Conservation (phyloP, 2,888 invertebrate genomes). For the Phoronis australis region DNA sequence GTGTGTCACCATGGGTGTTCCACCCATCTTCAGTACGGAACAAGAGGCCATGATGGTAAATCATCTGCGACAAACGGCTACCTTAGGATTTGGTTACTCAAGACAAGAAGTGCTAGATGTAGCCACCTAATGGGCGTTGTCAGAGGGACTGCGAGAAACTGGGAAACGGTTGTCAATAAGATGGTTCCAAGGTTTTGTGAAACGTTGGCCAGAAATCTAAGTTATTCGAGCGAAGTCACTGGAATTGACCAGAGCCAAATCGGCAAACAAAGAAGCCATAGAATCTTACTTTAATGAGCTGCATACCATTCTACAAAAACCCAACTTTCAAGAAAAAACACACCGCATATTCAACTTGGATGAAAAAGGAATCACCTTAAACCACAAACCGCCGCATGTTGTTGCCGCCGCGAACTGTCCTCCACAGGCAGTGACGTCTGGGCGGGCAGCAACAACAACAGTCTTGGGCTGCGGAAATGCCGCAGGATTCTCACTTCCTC, state of each 20-base stretch:
- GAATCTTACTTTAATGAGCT: slow-evolving; percentile 13
- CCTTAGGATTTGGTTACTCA: slow-evolving; percentile 9
- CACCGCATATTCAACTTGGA: slow-evolving; percentile 16
- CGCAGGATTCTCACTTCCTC: slow-evolving; percentile 18
- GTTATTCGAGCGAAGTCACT: slow-evolving; percentile 9
- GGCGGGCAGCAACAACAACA: background rate
- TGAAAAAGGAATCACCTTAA: slow-evolving; percentile 14
- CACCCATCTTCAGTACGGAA: slow-evolving; percentile 4
- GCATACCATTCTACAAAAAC: slow-evolving; percentile 7
- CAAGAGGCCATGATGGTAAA: slow-evolving; percentile 8
- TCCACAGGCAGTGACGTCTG: background rate
- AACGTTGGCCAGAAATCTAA: slow-evolving; percentile 16
- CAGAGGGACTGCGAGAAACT: slow-evolving; percentile 6
- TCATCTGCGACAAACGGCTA: slow-evolving; percentile 6
- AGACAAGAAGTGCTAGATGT: slow-evolving; percentile 13
- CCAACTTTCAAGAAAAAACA: slow-evolving; percentile 12
- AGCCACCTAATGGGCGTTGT: slow-evolving; percentile 15
- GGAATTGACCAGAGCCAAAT: slow-evolving; percentile 4
- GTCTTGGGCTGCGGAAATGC: slow-evolving; percentile 24
- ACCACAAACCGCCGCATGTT: slow-evolving; percentile 3
- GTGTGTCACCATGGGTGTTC: slow-evolving; percentile 2
- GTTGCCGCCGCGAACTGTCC: slow-evolving; percentile 8
- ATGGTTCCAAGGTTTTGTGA: slow-evolving; percentile 16
- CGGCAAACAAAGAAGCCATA: slow-evolving; percentile 4
- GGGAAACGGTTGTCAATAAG: slow-evolving; percentile 8